A percentile compares a stretch with the other conserved stretches of the same genome.
These are phyloP conservation scores for Sarcophaga bullata DNA, from an alignment of 1,140 invertebrate genomes.

Conservation along the genomic window DNA sequence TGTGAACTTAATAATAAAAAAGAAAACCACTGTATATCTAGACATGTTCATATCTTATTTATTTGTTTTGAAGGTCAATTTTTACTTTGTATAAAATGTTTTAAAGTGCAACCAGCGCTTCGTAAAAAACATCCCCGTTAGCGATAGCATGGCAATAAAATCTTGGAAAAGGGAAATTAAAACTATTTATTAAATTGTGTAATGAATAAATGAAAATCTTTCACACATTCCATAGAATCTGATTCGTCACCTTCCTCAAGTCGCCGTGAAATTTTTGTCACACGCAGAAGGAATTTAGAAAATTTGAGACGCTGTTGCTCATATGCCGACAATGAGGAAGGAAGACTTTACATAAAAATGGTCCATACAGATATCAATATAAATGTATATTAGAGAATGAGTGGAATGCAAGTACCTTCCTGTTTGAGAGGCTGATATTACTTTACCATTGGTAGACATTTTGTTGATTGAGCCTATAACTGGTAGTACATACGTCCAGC, in stretches of 20 bases:
- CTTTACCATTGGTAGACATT: constrained; percentile 40
- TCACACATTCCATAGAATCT: constrained; percentile 49
- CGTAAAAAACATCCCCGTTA: too few species aligned
- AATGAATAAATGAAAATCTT: constrained; percentile 25
- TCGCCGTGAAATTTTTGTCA: constrained; percentile 53
- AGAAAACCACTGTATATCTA: too few species aligned
- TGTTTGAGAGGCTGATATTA: constrained; percentile 22
- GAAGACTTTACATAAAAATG: neutral
- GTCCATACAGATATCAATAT: neutral
- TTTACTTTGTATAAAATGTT: too few species aligned
- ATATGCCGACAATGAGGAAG: constrained; percentile 43
- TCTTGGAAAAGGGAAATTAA: neutral
- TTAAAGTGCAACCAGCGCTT: too few species aligned
- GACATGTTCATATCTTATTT: too few species aligned
- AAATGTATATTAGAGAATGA: constrained; percentile 38
- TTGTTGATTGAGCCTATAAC: neutral
- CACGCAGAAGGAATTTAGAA: constrained; percentile 53
- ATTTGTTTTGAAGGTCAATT: too few species aligned
- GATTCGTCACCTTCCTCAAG: constrained; percentile 60
- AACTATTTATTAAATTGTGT: constrained; percentile 14
- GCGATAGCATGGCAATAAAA: too few species aligned
- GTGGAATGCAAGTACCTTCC: constrained; percentile 50
- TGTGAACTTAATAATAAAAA: too few species aligned
- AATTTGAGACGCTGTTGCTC: constrained; percentile 5
- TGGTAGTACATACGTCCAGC: neutral